Conservation (phyloP, 2,888 invertebrate genomes). For the Thymelicus sylvestris region DNA sequence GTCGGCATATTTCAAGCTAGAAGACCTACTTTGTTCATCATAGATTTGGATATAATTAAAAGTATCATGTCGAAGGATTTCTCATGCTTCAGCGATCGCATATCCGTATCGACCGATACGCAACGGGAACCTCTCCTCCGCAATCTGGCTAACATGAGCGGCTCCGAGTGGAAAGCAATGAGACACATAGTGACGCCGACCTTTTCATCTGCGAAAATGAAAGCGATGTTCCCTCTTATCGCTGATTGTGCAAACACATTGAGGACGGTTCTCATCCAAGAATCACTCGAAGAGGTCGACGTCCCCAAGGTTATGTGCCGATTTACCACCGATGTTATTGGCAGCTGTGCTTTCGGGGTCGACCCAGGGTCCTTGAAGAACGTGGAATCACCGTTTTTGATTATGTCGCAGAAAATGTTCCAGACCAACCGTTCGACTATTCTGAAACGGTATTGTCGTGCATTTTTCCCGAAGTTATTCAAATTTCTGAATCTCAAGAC, state of each 20-base stretch:
- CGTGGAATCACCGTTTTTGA: constrained; percentile 71
- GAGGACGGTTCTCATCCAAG: constrained; percentile 56
- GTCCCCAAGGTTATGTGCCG: constrained; percentile 70
- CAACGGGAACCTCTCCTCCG: constrained; percentile 74
- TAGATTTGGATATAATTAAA: constrained; percentile 72
- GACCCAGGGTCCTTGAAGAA: constrained; percentile 72
- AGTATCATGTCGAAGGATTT: constrained; percentile 69
- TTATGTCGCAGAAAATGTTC: constrained; percentile 79
- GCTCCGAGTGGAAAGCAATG: constrained; percentile 78
- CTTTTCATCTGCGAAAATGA: constrained; percentile 81
- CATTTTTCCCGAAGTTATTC: constrained; percentile 73
- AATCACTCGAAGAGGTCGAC: constrained; percentile 62
- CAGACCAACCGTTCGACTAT: constrained; percentile 66
- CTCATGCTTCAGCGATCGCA: constrained; percentile 70
- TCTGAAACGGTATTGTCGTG: constrained; percentile 73
- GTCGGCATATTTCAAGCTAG: constrained; percentile 79
- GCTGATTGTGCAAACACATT: constrained; percentile 70
- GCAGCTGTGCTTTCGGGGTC: constrained; percentile 78
- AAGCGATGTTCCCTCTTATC: constrained; percentile 78
- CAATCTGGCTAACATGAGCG: constrained; percentile 77
- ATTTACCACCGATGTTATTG: constrained; percentile 78
- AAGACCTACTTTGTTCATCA: constrained; percentile 72
- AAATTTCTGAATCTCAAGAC: constrained; percentile 73
- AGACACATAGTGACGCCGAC: constrained; percentile 75
- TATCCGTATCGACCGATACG: constrained; percentile 72